Evolutionary conservation across 2,888 invertebrate species (phyloP), one percentile per base, ranked within the genome.

Genomic region (Orgyia antiqua): DNA sequence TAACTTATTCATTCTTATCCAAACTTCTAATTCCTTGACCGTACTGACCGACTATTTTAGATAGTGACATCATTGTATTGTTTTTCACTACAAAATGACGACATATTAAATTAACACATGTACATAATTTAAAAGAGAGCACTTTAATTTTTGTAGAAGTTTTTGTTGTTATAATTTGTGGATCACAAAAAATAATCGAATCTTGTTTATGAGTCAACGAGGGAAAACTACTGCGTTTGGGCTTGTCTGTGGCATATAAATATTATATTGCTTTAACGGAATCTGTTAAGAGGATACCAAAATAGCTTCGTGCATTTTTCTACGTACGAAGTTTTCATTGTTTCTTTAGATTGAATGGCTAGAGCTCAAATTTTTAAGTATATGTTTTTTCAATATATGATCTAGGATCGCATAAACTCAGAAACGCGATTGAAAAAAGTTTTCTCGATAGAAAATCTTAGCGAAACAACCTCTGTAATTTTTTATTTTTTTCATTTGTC

Each of bases 61-160:
- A 48, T 42, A 64, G 62, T 76, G 74, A 76, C 68, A 76, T 76
- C 75, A 76, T 63, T 29, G 36, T 47, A 57, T 56, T 62, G 67
- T 73, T 74, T 70, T 73, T 70, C 59, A 49, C 58, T 52, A 46
- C 51, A 62, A 63, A 15, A 70, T 71, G 72, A 71, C 73, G 69
- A 43, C 67, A 70, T 66, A 69, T 62, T 53, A 63, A 56, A 68
- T 62, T 55, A 66, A 57, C 73, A 74, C 71, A 73, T 72, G 72
- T 61, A 58, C 51, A 48, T 44, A 60, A 65, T 71, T 58, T 66
- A 69, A 76, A 74, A 65, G 74, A 72, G 75, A 73, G 72, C 73
- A 65, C 45, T 44, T 53, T 38, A 39, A 36, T 25, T 28, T 43
- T 61, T 63, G 60, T 62, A 61, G 10, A 23, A 4, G 36, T 59